Base-by-base conservation (phyloP, 1,140 invertebrate species). In the Ctenoplectra terminalis region DNA sequence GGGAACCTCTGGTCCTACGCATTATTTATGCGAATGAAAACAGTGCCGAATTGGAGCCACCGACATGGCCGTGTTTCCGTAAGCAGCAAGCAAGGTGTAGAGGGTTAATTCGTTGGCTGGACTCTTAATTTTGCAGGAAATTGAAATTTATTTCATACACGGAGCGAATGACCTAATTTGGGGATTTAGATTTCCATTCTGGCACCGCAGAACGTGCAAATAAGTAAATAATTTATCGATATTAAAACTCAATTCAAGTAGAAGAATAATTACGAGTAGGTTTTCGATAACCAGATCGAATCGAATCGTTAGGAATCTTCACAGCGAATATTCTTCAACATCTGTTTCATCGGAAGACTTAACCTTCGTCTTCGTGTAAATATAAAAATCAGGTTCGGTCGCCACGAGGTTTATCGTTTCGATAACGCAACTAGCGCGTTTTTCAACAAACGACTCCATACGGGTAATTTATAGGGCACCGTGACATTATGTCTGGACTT, bases 401-500 rank as follows among this genome's bases (percentile, higher is more conserved):
- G 89, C 87, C 84, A 86, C 81, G 85, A 84, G 81, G 87, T 88
- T 92, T 91, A 88, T 91, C 90, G 66, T 73, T 52, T 82, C 84
- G 84, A 86, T 86, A 87, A 87, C 74, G 72, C 69, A 31, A 34
- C 37, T 71, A 83, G 54, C 46, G 86, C 89, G 81, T 88, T 91
- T 91, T 92, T 92, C 90, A 90, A 92, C 88, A 91, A 92, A 91
- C 72, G 80, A 52, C 17, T 58, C 66, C 43, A 61, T 80, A 84
- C 77, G 71, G 82, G 88, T 93, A 92, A 93, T 92, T 92, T 89
- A 93, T 87, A 87, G 89, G 82, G 84, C 90, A 90, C 89, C 91
- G 89, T 91, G 90, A 85, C 87, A 89, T 50, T 86, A 82, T 88
- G 91, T 92, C 90, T 92, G 92, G 88, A 92, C 92, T 93, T 93